phyloP scores from a whole-genome alignment of 2,888 invertebrate species.

The Limnephilus rhombicus region DNA sequence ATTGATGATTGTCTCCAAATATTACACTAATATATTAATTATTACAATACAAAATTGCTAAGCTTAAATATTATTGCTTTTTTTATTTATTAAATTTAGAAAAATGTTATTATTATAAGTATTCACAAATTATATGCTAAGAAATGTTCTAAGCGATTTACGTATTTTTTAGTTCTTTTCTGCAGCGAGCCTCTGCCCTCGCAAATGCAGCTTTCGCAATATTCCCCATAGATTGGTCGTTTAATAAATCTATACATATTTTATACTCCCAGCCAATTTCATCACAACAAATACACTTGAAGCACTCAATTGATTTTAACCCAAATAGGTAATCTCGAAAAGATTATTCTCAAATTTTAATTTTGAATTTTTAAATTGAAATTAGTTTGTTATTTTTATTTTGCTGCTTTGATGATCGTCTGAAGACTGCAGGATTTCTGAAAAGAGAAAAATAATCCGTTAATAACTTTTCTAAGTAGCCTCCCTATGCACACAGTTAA shows the following conservation, averaged over 20 bases:
- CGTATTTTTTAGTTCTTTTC: slow-evolving; percentile 43
- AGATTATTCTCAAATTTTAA: neutral
- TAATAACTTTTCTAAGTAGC: neutral
- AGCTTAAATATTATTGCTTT: slow-evolving; percentile 18
- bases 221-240: slow-evolving; percentile 35
- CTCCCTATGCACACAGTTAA: neutral
- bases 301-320: neutral
- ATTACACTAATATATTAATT: neutral
- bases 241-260: slow-evolving; percentile 49
- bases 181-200: slow-evolving; percentile 33
- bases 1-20: neutral
- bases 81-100: neutral
- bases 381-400: slow-evolving; percentile 5
- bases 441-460: neutral
- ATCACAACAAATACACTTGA: slow-evolving; percentile 15
- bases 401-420: neutral
- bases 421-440: slow-evolving; percentile 2
- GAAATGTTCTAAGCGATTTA: slow-evolving; percentile 22
- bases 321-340: neutral
- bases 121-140: slow-evolving; percentile 24
- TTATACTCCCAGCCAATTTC: neutral
- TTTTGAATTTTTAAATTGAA: neutral
- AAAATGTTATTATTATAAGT: neutral
- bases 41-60: neutral
- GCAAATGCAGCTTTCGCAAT: slow-evolving; percentile 7